Percentiles rank a stretch among this genome's conserved stretches.
These are phyloP conservation scores for Aphelenchoides bicaudatus DNA, from an alignment of 2,888 invertebrate species.

Conservation along the genomic window DNA sequence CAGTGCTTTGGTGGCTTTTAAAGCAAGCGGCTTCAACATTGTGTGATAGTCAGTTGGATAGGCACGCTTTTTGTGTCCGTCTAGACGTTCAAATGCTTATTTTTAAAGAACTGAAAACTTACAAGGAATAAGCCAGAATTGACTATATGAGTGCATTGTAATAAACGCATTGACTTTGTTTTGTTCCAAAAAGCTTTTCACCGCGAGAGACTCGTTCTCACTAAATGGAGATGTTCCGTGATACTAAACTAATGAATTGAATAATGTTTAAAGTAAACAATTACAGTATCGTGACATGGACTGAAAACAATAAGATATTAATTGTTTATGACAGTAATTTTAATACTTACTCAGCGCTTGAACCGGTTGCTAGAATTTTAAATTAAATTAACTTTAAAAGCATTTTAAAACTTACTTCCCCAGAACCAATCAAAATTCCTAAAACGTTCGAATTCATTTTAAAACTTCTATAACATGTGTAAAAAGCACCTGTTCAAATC, in stretches of 20 bases:
- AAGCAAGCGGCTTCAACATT: slow-evolving; percentile 51
- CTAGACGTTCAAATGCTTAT: too few species aligned
- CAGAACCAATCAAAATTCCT: slow-evolving; percentile 60
- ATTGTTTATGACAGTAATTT: not conserved
- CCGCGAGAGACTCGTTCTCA: slow-evolving; percentile 32
- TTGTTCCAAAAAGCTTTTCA: slow-evolving; percentile 55
- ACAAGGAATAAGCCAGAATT: slow-evolving; percentile 58
- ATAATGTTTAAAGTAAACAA: not conserved
- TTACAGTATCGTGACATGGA: not conserved
- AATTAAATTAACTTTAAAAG: slow-evolving; percentile 14
- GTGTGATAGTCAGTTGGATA: slow-evolving; percentile 56
- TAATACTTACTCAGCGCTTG: slow-evolving; percentile 28
- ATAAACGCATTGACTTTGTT: slow-evolving; percentile 55
- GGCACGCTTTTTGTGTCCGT: slow-evolving; percentile 50
- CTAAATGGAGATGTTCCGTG: slow-evolving; percentile 59
- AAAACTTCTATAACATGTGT: too few species aligned
- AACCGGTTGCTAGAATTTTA: slow-evolving; percentile 32
- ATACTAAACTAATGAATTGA: slow-evolving; percentile 43
- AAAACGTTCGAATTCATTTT: too few species aligned
- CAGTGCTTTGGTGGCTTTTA: slow-evolving; percentile 55
- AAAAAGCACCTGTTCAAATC: slow-evolving; percentile 58
- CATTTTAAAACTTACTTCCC: slow-evolving; percentile 39
- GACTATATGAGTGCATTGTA: slow-evolving; percentile 57
- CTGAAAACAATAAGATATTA: not conserved
- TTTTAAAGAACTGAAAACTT: not conserved